Base-by-base conservation (phyloP, 2,888 invertebrate species). In the Drosophila acutilabella region DNA sequence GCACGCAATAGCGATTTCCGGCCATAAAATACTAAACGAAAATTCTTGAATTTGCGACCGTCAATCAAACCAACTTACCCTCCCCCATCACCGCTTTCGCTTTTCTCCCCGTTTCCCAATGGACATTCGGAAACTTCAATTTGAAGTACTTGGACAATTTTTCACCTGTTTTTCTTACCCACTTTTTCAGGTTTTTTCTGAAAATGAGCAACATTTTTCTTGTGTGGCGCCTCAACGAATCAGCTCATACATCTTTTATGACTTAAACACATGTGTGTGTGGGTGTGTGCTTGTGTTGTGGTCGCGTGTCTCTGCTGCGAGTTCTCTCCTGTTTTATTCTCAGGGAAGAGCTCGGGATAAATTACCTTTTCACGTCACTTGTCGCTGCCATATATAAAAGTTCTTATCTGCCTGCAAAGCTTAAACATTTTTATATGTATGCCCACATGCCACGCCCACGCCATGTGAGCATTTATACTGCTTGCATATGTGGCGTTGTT, bases 241-340 rank as follows among this genome's bases (percentile, higher is more conserved):
- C 78, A 79, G 72, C 62, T 74, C 79, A 82, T 84, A 82, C 74
- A 80, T 82, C 80, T 84, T 86, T 85, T 82, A 79, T 84, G 64
- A 58, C 68, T 36, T 45, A 26, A 36, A 36, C 36, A 36, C 47
- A 48, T 38, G 14, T 18, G 52, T n/a, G 52, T 23, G 51, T 44
- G 52, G 10, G 52, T 11, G 18, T 36, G 36, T n/a, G n/a, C 8
- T 7, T 20, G 2, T 13, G 4, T 4, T n/a, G 50, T 58, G 36
- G 77, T 81, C 78, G 81, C 80, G 75, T 78, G 81, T 62, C 78
- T 47, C 41, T 47, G 53, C 44, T 44, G n/a, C 45, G 33, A 33
- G 48, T 67, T 71, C 41, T 59, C 47, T 47, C 23, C 23, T 23
- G 13, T 50, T 40, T 54, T 51, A 38, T 23, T 40, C 56, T 52